Conservation (phyloP, 2,888 invertebrate species). For the Pterostichus niger region DNA sequence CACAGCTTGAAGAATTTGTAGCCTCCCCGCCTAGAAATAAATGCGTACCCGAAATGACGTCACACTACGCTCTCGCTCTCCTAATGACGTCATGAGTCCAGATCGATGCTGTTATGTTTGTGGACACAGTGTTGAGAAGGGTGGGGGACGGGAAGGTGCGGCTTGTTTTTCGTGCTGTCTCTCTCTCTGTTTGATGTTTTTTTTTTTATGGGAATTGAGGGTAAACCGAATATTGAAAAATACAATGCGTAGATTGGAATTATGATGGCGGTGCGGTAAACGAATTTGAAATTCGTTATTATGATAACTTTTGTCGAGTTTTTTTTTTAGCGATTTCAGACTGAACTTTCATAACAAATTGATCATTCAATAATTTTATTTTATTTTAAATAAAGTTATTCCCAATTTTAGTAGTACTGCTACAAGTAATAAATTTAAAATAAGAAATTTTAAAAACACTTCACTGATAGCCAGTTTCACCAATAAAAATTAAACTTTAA, state of each 20-base stretch:
- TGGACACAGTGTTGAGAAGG: neutral
- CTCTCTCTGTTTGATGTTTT: slow-evolving; percentile 31
- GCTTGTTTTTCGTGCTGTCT: slow-evolving; percentile 35
- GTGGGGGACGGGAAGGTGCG: neutral
- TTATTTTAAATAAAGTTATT: too few relatives aligned
- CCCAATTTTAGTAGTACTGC: too few relatives aligned
- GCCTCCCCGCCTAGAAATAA: slow-evolving; percentile 13
- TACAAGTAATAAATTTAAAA: too few relatives aligned
- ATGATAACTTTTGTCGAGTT: neutral
- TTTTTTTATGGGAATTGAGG: slow-evolving; percentile 15
- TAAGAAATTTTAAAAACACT: too few relatives aligned
- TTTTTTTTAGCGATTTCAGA: too few relatives aligned
- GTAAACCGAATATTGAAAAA: slow-evolving; percentile 40
- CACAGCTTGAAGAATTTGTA: neutral
- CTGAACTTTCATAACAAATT: too few relatives aligned
- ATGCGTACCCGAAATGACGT: slow-evolving; percentile 51
- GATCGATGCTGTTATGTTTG: slow-evolving; percentile 60
- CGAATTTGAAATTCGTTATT: slow-evolving; percentile 23
- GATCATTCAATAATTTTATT: too few relatives aligned
- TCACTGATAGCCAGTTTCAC: too few relatives aligned
- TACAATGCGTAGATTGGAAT: slow-evolving; percentile 19
- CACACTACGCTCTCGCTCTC: slow-evolving; percentile 51
- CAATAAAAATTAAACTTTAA: too few relatives aligned
- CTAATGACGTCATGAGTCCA: slow-evolving; percentile 58
- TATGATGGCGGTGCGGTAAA: neutral